These are phyloP conservation scores for Sylvia borin DNA, from an alignment of 2,797 vertebrate genomes.

Conservation along the genomic window DNA sequence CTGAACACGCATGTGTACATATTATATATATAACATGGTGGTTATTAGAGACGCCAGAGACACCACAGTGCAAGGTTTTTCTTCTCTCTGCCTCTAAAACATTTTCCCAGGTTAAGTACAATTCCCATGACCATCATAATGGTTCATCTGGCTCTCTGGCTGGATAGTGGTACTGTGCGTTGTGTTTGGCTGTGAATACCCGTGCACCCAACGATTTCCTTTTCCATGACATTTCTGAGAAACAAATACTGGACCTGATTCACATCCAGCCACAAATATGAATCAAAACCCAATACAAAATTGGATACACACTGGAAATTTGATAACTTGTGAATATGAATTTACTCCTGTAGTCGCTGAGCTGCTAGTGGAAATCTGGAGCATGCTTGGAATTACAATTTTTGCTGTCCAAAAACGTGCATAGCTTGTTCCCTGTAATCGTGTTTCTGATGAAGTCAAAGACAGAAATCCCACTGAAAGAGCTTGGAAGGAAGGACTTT, in stretches of 20 bases:
- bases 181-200: constrained; percentile 49
- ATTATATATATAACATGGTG: neutral
- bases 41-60: neutral
- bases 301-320: constrained; percentile 27
- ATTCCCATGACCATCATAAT: constrained; percentile 32
- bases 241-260: constrained; percentile 60
- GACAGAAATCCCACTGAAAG: constrained; percentile 44
- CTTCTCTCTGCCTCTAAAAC: neutral
- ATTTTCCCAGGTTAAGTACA: constrained; percentile 52
- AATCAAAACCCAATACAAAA: constrained; percentile 60
- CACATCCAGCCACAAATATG: constrained; percentile 58
- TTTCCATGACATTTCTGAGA: constrained; percentile 64
- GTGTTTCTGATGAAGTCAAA: constrained; percentile 58
- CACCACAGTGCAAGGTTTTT: neutral
- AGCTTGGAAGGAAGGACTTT: constrained; percentile 12
- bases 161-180: neutral
- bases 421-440: constrained; percentile 42
- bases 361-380: constrained; percentile 63
- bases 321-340: constrained; percentile 59
- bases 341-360: constrained; percentile 41
- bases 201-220: constrained; percentile 50
- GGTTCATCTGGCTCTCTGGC: constrained; percentile 33
- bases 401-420: constrained; percentile 64
- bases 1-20: neutral
- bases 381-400: constrained; percentile 60